Conservation (phyloP, 2,113 vertebrate genomes). For the pig (Sus scrofa) region T2T-Sscrofa CM000813.6:147962001-147962500, state of each 20-base stretch:
- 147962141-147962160: not conserved
- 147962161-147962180: not conserved
- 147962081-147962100: not conserved
- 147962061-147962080: not conserved
- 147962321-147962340: accelerated
- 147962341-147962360: accelerated
- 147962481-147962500: not conserved
- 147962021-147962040: not conserved
- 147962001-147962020: not conserved
- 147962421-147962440: not conserved
- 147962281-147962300: accelerated
- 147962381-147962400: not conserved
- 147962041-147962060: accelerated
- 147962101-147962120: not conserved
- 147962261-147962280: accelerated
- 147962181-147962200: not conserved
- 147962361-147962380: not conserved
- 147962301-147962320: no score
- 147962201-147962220: not conserved
- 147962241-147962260: not conserved
- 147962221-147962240: not conserved
- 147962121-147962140: not conserved
- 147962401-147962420: accelerated
- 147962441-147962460: not conserved
- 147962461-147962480: not conserved